Conservation (phyloP, 1,140 invertebrate genomes). For the Bombus soroeensis region DNA sequence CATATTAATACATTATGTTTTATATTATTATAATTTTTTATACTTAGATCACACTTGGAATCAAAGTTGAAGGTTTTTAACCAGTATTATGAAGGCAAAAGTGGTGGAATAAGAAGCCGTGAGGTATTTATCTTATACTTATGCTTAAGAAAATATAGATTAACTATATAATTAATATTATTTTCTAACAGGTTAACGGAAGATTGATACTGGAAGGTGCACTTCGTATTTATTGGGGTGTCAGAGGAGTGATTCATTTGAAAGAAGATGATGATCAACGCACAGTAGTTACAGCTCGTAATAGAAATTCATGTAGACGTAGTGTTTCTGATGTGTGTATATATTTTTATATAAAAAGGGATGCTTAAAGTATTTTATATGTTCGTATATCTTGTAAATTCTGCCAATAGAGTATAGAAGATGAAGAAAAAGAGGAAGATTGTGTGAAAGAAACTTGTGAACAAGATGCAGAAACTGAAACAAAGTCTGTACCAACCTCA, state of each 20-base stretch:
- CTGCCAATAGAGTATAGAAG: constrained; percentile 67
- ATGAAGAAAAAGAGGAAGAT: constrained; percentile 72
- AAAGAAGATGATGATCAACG: constrained; percentile 94
- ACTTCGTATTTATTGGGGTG: constrained; percentile 92
- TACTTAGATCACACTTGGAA: constrained; percentile 88
- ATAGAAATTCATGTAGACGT: constrained; percentile 87
- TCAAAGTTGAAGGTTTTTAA: constrained; percentile 91
- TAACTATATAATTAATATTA: neutral
- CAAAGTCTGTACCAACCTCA: constrained; percentile 79
- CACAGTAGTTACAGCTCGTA: constrained; percentile 87
- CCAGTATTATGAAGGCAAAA: constrained; percentile 91
- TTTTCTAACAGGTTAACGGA: constrained; percentile 86
- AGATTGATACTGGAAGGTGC: constrained; percentile 91
- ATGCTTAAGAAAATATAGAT: constrained; percentile 10
- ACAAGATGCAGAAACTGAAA: constrained; percentile 70
- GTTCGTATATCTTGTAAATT: constrained; percentile 17
- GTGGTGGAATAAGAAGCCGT: constrained; percentile 88
- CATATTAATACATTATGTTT: constrained; percentile 20
- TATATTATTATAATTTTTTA: constrained; percentile 18
- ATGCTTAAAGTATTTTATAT: neutral
- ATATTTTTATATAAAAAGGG: neutral
- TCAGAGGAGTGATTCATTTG: constrained; percentile 91
- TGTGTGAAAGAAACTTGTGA: constrained; percentile 66
- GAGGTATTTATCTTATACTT: constrained; percentile 81
- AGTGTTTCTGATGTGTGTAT: constrained; percentile 76